Evolutionary conservation across 2,888 invertebrate species (phyloP).

Genomic region (Papilio elwesi): DNA sequence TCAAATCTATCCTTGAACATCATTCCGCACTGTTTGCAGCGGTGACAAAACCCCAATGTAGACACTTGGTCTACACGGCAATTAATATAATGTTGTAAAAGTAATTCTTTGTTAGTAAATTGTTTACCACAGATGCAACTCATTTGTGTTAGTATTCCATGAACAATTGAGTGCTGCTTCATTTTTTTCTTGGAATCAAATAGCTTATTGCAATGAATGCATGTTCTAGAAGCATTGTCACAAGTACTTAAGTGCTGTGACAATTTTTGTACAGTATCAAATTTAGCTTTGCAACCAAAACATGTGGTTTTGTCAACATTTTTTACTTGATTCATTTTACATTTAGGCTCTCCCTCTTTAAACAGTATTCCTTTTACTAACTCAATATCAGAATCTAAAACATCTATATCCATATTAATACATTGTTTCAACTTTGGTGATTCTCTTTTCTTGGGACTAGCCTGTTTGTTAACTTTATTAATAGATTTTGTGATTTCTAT

Average conservation of each 20-base stretch:
- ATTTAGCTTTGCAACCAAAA: conserved; percentile 70
- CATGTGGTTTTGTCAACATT: conserved; percentile 59
- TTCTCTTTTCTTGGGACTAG: conserved; percentile 70
- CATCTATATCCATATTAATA: conserved; percentile 72
- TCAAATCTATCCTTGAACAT: conserved; percentile 67
- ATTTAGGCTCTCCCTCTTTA: conserved; percentile 62
- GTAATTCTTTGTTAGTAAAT: conserved; percentile 61
- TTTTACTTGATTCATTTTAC: conserved; percentile 43
- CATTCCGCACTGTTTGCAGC: conserved; percentile 73
- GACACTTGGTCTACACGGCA: conserved; percentile 65
- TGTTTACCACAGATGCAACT: conserved; percentile 67
- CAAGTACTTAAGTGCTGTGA: conserved; percentile 72
- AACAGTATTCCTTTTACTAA: conserved; percentile 68
- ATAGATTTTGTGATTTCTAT: conserved; percentile 46
- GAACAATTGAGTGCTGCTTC: conserved; percentile 65
- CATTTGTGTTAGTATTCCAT: conserved; percentile 53
- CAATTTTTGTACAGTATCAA: conserved; percentile 64
- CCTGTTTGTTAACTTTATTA: conserved; percentile 58
- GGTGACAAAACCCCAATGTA: conserved; percentile 59
- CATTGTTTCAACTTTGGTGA: conserved; percentile 50
- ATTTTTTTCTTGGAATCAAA: conserved; percentile 75
- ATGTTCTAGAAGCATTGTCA: conserved; percentile 68
- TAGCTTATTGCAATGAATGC: conserved; percentile 65
- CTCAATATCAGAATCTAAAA: conserved; percentile 71
- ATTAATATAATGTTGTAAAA: conserved; percentile 63